phyloP scores from a whole-genome alignment of 23 tunicate genomes.

The Clavelina lepadiformis region DNA sequence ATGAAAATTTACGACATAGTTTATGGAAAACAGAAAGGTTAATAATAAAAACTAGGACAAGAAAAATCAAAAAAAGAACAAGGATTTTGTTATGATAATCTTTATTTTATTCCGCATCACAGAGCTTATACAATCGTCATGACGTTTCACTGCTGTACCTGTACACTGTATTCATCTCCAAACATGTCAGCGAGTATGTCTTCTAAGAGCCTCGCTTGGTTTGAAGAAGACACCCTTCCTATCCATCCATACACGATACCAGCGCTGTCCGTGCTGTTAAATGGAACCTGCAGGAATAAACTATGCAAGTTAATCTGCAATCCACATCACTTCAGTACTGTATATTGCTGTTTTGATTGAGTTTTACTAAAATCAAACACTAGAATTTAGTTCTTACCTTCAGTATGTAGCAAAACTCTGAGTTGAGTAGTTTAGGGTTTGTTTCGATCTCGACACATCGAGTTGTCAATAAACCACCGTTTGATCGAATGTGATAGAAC shows the following conservation, averaged over 20 bases:
- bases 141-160: no score
- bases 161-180: conserved; percentile 70
- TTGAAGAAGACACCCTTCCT: conserved; percentile 60
- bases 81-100: no score
- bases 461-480: conserved; percentile 72
- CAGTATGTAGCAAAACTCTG: conserved; percentile 95
- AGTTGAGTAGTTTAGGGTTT: conserved; percentile 62
- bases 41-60: no score
- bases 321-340: neutral
- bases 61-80: no score
- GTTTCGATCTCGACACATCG: conserved; percentile 88
- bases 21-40: no score
- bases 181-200: conserved; percentile 68
- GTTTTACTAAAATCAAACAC: no score
- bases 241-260: conserved; percentile 99
- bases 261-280: conserved; percentile 89
- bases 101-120: no score
- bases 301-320: neutral
- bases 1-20: no score
- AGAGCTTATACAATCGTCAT: no score
- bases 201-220: conserved; percentile 77
- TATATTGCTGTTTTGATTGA: no score
- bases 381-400: conserved; percentile 26
- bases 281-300: conserved; percentile 63
- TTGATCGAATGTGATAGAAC: conserved; percentile 84